phyloP scores from a whole-genome alignment of 64 coral and sea anemone genomes.

The Cladopsammia gracilis region DNA sequence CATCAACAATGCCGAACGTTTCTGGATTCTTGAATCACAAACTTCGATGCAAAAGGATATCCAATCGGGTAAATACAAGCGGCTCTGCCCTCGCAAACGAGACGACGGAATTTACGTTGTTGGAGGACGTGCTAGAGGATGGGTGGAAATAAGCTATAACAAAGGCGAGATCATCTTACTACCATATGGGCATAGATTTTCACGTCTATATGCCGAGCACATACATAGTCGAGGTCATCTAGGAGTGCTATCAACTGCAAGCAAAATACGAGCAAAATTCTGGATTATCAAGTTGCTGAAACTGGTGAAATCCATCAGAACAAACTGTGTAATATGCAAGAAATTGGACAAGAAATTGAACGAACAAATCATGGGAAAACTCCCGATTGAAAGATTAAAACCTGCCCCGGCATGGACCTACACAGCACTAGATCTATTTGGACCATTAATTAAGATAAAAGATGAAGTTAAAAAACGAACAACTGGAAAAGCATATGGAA shows the following conservation, averaged over 20 bases:
- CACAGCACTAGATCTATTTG: too few relatives aligned
- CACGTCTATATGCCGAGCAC: slow-evolving; percentile 1
- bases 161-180: slow-evolving; percentile 4
- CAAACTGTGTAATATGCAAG: slow-evolving; percentile 63
- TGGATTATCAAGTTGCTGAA: slow-evolving; percentile 47
- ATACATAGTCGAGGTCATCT: not conserved
- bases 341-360: too few relatives aligned
- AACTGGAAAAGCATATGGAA: too few relatives aligned
- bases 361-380: too few relatives aligned
- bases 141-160: slow-evolving; percentile 25
- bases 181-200: slow-evolving; percentile 9
- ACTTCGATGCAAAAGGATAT: not conserved
- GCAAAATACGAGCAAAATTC: slow-evolving; percentile 46
- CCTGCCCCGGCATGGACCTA: too few relatives aligned
- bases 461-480: too few relatives aligned
- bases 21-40: slow-evolving; percentile 19
- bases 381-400: too few relatives aligned
- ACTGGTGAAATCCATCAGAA: slow-evolving; percentile 38
- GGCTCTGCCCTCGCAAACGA: slow-evolving; percentile 12
- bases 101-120: slow-evolving; percentile 20
- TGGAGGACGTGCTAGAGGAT: not conserved
- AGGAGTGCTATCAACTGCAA: slow-evolving; percentile 28
- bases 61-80: slow-evolving; percentile 30
- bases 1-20: slow-evolving; percentile 21
- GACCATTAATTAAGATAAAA: too few relatives aligned